Evolutionary conservation across 1,140 invertebrate species (phyloP), one percentile per base, ranked within the genome.

Genomic region (Leptopilina boulardi): DNA sequence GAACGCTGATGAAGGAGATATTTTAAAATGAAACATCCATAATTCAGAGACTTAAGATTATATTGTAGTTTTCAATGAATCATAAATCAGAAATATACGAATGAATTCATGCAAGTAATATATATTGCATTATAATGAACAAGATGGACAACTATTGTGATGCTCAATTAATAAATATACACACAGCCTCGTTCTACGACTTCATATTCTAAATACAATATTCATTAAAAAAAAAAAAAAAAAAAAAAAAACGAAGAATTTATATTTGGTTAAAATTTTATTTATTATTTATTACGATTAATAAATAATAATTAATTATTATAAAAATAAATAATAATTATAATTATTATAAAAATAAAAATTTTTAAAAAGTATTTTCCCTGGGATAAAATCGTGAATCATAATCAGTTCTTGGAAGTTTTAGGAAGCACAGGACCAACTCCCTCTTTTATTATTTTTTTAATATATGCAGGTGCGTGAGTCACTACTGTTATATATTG

Each of bases 51-150:
- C 42, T 47, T 15, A 47, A 44, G 0, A 47, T 47, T 47, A 47
- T 47, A 3, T 13, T 41, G 15, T 47, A n/a, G n/a, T 6, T 10
- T 47, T n/a, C 42, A 47, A 47, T 47, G 42, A 47, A 47, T 47
- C 42, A 47, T 47, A 47, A 47, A 47, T 47, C 42, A 47, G 42
- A 47, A 47, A 38, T 6, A n/a, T 47, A 47, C 5, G 42, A 47
- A 10, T 47, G 42, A n/a, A 47, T 47, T 47, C 42, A 47, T 47
- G 1, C 42, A 15, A 47, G 11, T n/a, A 47, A 47, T 47, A 47
- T 47, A 47, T 47, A 47, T 47, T 47, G 42, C 42, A 47, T 47
- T 47, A 2, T 47, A 47, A 47, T 47, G 42, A 47, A 47, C n/a
- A 47, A 47, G 42, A 47, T 47, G 42, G 10, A 47, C 42, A 47